Evolutionary conservation across 2,113 vertebrate genomes (phyloP).

Genomic region (Pluvianellus socialis): DNA sequence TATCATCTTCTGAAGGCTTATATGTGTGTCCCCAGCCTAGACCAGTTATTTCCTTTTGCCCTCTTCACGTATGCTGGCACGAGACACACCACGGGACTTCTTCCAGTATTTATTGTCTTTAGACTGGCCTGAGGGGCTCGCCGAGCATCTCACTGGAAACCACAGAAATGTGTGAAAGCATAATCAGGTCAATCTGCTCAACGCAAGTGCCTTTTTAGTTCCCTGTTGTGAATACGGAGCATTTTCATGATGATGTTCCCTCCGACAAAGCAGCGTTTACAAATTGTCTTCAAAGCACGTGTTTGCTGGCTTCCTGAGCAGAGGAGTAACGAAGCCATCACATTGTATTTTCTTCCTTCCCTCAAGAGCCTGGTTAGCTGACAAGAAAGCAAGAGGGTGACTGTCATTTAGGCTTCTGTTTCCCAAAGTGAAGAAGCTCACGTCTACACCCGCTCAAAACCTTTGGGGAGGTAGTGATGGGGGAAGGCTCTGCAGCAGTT

Average conservation of each 20-base stretch:
- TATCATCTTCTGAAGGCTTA: not conserved
- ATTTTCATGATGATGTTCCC: not conserved
- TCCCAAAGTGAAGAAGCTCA: not conserved
- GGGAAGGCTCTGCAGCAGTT: not conserved
- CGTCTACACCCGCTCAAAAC: not conserved
- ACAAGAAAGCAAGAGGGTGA: not conserved
- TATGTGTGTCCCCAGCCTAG: not conserved
- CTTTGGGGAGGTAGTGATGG: not conserved
- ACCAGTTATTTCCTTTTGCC: not conserved
- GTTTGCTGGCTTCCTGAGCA: not conserved
- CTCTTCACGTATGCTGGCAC: not conserved
- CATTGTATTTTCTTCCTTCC: not conserved
- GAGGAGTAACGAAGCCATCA: not conserved
- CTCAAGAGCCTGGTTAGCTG: not conserved
- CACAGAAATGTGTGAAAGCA: not conserved
- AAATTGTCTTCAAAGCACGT: not conserved
- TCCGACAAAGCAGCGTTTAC: not conserved
- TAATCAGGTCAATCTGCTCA: not conserved
- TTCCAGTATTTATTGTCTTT: not conserved
- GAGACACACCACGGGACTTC: fast-evolving
- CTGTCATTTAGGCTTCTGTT: not conserved
- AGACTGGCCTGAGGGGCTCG: not conserved
- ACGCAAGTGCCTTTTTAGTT: not conserved
- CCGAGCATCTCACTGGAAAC: not conserved
- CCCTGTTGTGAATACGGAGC: not conserved